Evolutionary conservation across 2,888 invertebrate species (phyloP).

Genomic region (Drosophila meridionalis): DNA sequence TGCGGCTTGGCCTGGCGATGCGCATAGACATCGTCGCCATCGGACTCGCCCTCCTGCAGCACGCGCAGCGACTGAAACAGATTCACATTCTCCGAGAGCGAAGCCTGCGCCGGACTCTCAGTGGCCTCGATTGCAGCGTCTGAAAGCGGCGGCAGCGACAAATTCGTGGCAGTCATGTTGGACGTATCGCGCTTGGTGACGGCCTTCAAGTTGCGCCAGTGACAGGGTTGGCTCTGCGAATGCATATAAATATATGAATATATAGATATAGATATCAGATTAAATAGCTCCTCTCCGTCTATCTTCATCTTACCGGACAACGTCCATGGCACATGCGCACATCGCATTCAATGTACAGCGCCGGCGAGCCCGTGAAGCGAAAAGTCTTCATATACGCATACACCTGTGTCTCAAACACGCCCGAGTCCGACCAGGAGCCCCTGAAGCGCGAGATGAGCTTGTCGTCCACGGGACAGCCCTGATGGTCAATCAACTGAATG

Average conservation of each 20-base stretch:
- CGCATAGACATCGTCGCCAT: constrained; percentile 85
- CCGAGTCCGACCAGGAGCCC: constrained; percentile 96
- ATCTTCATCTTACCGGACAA: constrained; percentile 90
- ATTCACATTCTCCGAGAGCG: constrained; percentile 94
- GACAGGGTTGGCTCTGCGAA: constrained; percentile 94
- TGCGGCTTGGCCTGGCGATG: constrained; percentile 53
- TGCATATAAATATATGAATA: fast-evolving
- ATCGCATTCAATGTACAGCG: constrained; percentile 97
- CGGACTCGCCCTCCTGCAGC: constrained; percentile 92
- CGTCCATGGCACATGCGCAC: constrained; percentile 97
- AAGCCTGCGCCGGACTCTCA: constrained; percentile 83
- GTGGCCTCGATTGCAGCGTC: constrained; percentile 59
- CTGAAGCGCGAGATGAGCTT: constrained; percentile 96
- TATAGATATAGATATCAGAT: too few relatives aligned
- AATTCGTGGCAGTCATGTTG: constrained; percentile 83
- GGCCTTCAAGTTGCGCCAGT: constrained; percentile 95
- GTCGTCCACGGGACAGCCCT: constrained; percentile 96
- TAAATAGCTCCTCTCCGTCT: neutral
- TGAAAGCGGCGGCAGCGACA: constrained; percentile 65
- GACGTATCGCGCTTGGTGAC: constrained; percentile 90
- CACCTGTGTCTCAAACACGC: constrained; percentile 96
- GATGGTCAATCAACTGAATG: constrained; percentile 96
- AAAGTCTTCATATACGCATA: constrained; percentile 97
- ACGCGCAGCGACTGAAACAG: constrained; percentile 95
- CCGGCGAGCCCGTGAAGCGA: constrained; percentile 96